Evolutionary conservation across 2,888 invertebrate genomes (phyloP), one percentile per base, ranked within the genome.

Genomic region (Cyclophora punctaria): DNA sequence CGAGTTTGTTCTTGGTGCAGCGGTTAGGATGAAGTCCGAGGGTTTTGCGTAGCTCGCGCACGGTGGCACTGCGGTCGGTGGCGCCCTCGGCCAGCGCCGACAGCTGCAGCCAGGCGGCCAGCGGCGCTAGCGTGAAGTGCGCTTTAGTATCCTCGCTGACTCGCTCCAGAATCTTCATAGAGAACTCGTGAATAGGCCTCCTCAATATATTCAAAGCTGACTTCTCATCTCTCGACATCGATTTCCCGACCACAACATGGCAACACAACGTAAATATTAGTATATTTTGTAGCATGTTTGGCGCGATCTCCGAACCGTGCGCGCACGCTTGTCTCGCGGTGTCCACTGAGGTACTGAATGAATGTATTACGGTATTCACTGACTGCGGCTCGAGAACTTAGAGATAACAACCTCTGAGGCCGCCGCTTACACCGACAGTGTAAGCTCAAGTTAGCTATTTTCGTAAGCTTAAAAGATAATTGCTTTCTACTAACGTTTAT

Each of bases 121-220:
- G 49, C 0, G 85, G 85, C 0, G 85, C 82, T 50, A 70, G 83
- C 0, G 80, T 77, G 48, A 83, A 85, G 57, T 85, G 83, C 0
- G 65, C 67, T 3, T 68, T 63, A 0, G 68, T 75, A 5, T 75
- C 70, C 41, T 73, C 63, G 0, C 72, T 56, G 0, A 81, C 77
- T 49, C 77, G 69, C 40, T 78, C 75, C n/a, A 83, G 52, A 41
- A 83, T 62, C 35, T 59, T 61, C 4, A 74, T 56, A 4, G 85
- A 78, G 48, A 83, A 85, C 2, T 78, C 70, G 53, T 80, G 81
- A 0, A 71, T 71, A 0, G 80, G 75, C 40, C 64, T 55, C 53
- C 74, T 79, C 7, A 75, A 57, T 0, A 71, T 63, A 0, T 62
- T 53, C 1, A 75, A 50, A 0, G 74, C 68, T 0, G 73, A 66